Percentiles rank a stretch among this genome's conserved stretches.
Conservation (phyloP, 2,888 invertebrate species). For the Agrochola litura region DNA sequence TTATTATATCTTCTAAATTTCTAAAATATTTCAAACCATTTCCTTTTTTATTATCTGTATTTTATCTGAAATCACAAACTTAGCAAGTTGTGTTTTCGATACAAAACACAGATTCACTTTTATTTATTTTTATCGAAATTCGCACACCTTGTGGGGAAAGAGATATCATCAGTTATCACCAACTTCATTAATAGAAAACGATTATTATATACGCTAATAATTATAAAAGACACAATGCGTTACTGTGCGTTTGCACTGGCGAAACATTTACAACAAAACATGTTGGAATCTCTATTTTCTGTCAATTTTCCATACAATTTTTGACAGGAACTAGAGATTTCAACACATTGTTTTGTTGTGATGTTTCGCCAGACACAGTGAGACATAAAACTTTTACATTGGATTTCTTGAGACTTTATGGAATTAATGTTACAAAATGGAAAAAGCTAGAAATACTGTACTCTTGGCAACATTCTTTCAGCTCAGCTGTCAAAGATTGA, state of each 20-base stretch:
- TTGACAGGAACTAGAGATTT: too few species aligned
- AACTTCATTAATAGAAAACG: background rate
- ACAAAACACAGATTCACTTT: background rate
- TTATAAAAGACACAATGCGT: too few species aligned
- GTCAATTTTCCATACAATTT: too few species aligned
- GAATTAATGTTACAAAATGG: background rate
- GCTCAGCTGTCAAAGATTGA: conserved; percentile 30
- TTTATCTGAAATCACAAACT: background rate
- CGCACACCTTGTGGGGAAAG: background rate
- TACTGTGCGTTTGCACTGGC: too few species aligned
- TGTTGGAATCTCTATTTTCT: too few species aligned
- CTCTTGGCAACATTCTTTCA: conserved; percentile 23
- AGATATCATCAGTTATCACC: background rate
- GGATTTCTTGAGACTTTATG: background rate
- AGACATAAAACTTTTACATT: too few species aligned
- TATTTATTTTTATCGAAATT: too few species aligned
- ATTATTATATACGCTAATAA: too few species aligned
- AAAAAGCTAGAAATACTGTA: background rate
- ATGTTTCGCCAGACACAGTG: too few species aligned
- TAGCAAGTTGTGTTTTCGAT: background rate
- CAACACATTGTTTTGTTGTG: too few species aligned
- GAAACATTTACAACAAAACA: too few species aligned
- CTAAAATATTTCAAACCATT: background rate
- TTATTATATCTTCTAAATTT: background rate
- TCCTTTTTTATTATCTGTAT: background rate